These are phyloP conservation scores for Polydrusus pterygomalis DNA, from an alignment of 2,888 invertebrate species.

Conservation along the genomic window DNA sequence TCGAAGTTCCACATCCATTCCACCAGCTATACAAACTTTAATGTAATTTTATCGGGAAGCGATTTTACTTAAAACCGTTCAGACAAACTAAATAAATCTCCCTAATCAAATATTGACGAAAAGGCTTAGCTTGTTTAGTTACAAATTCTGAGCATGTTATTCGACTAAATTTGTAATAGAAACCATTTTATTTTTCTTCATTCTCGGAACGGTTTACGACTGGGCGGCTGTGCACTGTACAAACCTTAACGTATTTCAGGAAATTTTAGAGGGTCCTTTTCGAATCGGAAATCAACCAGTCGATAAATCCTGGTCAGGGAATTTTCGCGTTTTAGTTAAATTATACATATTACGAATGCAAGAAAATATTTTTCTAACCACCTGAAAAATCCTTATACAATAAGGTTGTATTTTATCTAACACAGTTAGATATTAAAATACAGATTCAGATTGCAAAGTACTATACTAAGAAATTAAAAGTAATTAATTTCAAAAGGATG, in stretches of 20 bases:
- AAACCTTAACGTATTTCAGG: slow-evolving; percentile 40
- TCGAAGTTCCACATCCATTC: no score
- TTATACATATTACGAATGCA: no score
- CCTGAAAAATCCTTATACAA: no score
- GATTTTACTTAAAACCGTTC: slow-evolving; percentile 15
- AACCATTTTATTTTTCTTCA: slow-evolving; percentile 45
- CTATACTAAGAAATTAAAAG: no score
- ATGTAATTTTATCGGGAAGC: background rate
- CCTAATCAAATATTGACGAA: slow-evolving; percentile 48
- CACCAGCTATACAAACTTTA: slow-evolving; percentile 1
- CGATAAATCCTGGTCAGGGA: slow-evolving; percentile 17
- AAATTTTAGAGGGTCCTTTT: slow-evolving; percentile 20
- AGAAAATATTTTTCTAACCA: no score
- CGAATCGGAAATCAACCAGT: slow-evolving; percentile 32
- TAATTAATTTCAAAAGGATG: no score
- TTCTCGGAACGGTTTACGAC: slow-evolving; percentile 37
- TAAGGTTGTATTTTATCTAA: no score
- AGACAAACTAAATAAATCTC: slow-evolving; percentile 39
- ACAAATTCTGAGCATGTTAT: slow-evolving; percentile 42
- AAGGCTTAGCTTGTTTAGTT: slow-evolving; percentile 37
- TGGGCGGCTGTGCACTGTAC: slow-evolving; percentile 38
- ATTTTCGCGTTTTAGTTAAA: background rate
- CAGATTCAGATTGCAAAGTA: no score
- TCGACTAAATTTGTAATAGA: slow-evolving; percentile 47
- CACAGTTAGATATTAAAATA: no score